Evolutionary conservation across 2,797 vertebrate genomes (phyloP).

Genomic region (Aldrovandia affinis): DNA sequence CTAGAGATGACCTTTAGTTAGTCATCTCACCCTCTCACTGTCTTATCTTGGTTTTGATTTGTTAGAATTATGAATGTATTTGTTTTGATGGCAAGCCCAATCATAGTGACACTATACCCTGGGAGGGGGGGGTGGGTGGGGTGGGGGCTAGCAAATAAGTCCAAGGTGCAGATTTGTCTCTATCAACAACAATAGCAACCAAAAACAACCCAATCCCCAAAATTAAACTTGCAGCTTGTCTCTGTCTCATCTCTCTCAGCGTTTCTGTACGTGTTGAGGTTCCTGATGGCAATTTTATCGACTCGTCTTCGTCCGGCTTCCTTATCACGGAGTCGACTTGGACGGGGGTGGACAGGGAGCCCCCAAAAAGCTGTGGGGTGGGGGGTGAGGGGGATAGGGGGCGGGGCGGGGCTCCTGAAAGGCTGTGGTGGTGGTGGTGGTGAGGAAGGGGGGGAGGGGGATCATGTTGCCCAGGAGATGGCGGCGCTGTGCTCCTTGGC

Average conservation of each 20-base stretch:
- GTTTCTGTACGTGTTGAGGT: too few relatives aligned
- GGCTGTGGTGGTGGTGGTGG: background rate
- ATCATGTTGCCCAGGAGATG: conserved; percentile 99
- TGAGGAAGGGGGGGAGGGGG: background rate
- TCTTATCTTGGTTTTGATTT: too few relatives aligned
- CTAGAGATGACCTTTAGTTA: too few relatives aligned
- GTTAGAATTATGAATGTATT: too few relatives aligned
- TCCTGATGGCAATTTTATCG: too few relatives aligned
- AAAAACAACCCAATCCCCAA: background rate
- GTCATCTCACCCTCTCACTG: too few relatives aligned
- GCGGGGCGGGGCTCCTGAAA: background rate
- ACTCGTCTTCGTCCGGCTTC: background rate
- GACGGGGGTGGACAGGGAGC: too few relatives aligned
- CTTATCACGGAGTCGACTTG: background rate
- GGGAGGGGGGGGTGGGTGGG: background rate
- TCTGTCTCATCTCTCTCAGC: background rate
- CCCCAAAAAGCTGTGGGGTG: too few relatives aligned
- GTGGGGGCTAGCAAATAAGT: background rate
- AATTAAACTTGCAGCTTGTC: background rate
- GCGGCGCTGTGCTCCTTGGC: conserved; percentile 99
- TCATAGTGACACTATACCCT: too few relatives aligned
- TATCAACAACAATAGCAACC: background rate
- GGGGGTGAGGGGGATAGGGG: background rate
- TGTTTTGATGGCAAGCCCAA: too few relatives aligned
- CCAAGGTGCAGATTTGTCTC: conserved; percentile 7